Percentiles rank a stretch among this genome's conserved stretches.
Conservation (phyloP, 2,888 invertebrate genomes). For the Cryptus armator region DNA sequence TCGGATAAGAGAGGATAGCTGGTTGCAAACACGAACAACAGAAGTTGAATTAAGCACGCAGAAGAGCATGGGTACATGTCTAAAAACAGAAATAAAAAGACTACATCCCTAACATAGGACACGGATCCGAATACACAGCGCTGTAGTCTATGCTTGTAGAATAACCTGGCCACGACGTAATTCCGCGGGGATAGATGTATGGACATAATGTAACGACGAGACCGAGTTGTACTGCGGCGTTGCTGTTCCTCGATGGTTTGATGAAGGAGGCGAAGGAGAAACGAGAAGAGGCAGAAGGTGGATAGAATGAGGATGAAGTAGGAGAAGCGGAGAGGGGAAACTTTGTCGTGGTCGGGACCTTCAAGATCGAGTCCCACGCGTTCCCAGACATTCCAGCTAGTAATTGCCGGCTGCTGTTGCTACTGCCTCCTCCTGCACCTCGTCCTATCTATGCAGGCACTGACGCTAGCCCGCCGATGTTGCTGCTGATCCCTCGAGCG, state of each 20-base stretch:
- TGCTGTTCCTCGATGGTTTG: constrained; percentile 22
- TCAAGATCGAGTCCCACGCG: constrained; percentile 82
- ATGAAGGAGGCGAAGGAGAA: constrained; percentile 22
- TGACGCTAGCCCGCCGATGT: constrained; percentile 54
- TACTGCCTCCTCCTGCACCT: constrained; percentile 66
- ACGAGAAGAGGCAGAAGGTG: constrained; percentile 27
- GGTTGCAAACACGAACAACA: too few species aligned
- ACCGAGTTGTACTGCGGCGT: constrained; percentile 27
- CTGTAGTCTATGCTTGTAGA: constrained; percentile 27
- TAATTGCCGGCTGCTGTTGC: constrained; percentile 82
- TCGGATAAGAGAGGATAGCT: too few species aligned
- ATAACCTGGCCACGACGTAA: constrained; percentile 64
- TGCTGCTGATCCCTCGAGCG: constrained; percentile 66
- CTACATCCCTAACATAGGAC: not conserved
- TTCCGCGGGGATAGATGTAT: constrained; percentile 68
- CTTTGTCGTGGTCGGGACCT: constrained; percentile 75
- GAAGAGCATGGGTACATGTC: too few species aligned
- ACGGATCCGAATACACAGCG: not conserved
- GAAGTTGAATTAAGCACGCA: too few species aligned
- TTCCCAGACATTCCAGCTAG: constrained; percentile 83
- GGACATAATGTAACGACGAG: constrained; percentile 67
- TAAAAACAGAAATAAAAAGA: too few species aligned
- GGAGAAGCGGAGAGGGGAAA: constrained; percentile 41
- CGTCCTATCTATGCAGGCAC: constrained; percentile 56
- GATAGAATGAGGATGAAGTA: constrained; percentile 37